Evolutionary conservation across 2,888 invertebrate genomes (phyloP).

Genomic region (Beris morrisii): DNA sequence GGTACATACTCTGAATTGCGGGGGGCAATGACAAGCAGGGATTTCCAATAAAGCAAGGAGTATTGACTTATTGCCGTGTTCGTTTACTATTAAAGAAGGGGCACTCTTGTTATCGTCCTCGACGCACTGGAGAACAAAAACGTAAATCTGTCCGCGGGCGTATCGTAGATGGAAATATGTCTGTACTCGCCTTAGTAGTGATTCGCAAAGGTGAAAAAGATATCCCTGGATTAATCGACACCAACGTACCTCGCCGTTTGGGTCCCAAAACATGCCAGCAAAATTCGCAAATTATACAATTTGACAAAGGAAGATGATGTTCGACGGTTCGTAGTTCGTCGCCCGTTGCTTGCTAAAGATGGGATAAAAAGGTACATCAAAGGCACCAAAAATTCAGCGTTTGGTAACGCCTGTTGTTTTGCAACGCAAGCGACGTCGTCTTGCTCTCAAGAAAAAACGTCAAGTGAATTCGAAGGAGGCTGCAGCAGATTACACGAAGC

Average conservation of each 20-base stretch:
- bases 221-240: slow-evolving; percentile 94
- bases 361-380: slow-evolving; percentile 74
- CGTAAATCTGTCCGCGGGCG: slow-evolving; percentile 98
- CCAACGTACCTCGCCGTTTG: slow-evolving; percentile 88
- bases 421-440: slow-evolving; percentile 85
- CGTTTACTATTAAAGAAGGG: slow-evolving; percentile 93
- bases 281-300: slow-evolving; percentile 96
- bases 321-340: slow-evolving; percentile 92
- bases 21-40: slow-evolving; percentile 99
- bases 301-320: slow-evolving; percentile 96
- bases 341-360: slow-evolving; percentile 82
- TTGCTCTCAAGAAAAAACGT: slow-evolving; percentile 85
- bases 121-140: slow-evolving; percentile 94
- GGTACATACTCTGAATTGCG: slow-evolving; percentile 91
- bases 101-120: slow-evolving; percentile 93
- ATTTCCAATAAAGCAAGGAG: slow-evolving; percentile 99
- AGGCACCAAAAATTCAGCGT: slow-evolving; percentile 95
- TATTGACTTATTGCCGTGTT: slow-evolving; percentile 94
- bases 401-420: slow-evolving; percentile 88
- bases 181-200: slow-evolving; percentile 92
- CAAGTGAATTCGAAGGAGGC: slow-evolving; percentile 78
- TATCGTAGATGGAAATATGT: slow-evolving; percentile 96
- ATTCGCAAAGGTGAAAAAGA: slow-evolving; percentile 95
- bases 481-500: slow-evolving; percentile 87
- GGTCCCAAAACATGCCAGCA: slow-evolving; percentile 97